Base-by-base conservation (phyloP, 2,797 vertebrate species). In the Microctenopoma steveboyesi region DNA sequence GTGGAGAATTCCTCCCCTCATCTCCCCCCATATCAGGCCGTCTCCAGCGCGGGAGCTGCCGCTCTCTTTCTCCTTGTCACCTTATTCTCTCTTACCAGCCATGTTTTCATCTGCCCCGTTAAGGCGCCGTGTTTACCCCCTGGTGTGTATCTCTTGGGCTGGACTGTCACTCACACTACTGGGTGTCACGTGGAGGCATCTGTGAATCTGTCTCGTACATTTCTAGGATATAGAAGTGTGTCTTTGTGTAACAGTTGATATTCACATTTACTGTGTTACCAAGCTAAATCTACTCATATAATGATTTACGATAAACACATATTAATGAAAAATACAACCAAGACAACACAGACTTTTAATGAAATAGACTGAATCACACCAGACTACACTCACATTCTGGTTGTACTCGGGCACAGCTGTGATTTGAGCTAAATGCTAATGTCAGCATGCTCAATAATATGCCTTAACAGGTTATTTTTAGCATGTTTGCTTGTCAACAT, bases 161-260 rank as follows among this genome's bases (percentile, higher is more conserved):
- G 27, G 66, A 61, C 78, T 88, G 81, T 81, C 89, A 87, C 78
- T 88, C 81, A 78, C 57, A 35, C 61, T 16, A 7, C 75, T 43
- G 66, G 79, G 64, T 76, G 64, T 76, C 76, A 74, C 64, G 42
- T n/a, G 37, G 79, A 60, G 57, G 45, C 52, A 46, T 45, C 42
- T 46, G 16, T n/a, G 45, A 7, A 46, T 18, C 16, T 18, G 18
- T 46, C 45, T 8, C 6, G n/a, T n/a, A 46, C n/a, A 46, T 46
- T 46, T 46, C 45, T n/a, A 39, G 65, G 35, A 55, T 66, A 54
- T 78, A 62, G 78, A 69, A 74, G 59, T 80, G 72, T 72, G 37
- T 73, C 30, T 64, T 35, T 35, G 66, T 76, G 57, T 63, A n/a
- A 16, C 42, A 51, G 18, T 40, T 64, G 16, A 37, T 48, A 25